Evolutionary conservation across 2,113 vertebrate species (phyloP), one percentile per base, ranked within the genome.

Genomic region (Spilogale gracilis): DNA sequence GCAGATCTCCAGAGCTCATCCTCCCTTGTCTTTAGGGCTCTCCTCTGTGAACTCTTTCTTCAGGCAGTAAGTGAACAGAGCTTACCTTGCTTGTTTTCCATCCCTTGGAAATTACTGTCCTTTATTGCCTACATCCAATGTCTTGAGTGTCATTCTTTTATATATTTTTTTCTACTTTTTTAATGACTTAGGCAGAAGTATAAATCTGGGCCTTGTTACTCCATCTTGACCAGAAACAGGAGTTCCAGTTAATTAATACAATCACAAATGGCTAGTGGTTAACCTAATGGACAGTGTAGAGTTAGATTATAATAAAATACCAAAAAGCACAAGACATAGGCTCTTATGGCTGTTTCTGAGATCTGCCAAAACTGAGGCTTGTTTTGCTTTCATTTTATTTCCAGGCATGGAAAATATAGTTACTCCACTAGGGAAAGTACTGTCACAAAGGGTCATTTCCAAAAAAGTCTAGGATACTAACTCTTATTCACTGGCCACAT

Each of bases 291-390:
- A 10, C 32, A 63, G 20, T 43, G 20, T 21, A 96, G 50, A 92
- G 50, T 93, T 93, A 32, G 32, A 73, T 89, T 94, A 76, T 73
- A 85, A 74, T 27, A 83, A 14, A 76, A 71, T 95, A 60, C 63
- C 63, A 32, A 61, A 91, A 61, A 45, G 4, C 56, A 73, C 65
- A 89, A 94, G 78, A 86, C 16, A 43, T 18, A 67, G 20, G 48
- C 23, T 69, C 78, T 91, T 76, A 71, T 60, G 23, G 83, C 23
- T 71, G 1, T 81, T 1, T 79, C 91, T 78, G 65, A 76, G 50
- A 76, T 67, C 38, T 83, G 27, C 58, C n/a, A 74, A 89, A 85
- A 89, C 14, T 56, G n/a, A 65, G n/a, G 32, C 38, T 93, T 56
- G 6, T 25, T 9, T 67, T 67, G 50, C 38, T 83, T 78, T 30